Evolutionary conservation across 2,797 vertebrate species (phyloP).

Genomic region (Okamejei kenojei): DNA sequence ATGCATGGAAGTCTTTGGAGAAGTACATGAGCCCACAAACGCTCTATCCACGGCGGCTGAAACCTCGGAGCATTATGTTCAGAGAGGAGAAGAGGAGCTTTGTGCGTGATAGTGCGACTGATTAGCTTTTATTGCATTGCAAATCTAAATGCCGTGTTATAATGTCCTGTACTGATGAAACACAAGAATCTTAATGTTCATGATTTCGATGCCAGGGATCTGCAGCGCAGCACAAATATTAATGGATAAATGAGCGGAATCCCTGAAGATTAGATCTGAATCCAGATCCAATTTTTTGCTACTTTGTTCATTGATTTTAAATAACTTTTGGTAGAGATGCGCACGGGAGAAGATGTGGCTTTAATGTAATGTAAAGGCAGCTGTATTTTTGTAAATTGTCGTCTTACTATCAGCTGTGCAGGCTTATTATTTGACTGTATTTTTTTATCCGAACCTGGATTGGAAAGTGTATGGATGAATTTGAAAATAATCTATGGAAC

Average conservation of each 20-base stretch:
- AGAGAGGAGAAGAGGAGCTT: not conserved
- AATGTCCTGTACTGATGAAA: not conserved
- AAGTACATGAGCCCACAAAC: not conserved
- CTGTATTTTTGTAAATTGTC: not conserved
- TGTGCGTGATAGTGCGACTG: not conserved
- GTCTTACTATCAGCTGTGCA: not conserved
- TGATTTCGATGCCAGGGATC: not conserved
- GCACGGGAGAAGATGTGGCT: not conserved
- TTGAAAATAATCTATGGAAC: not conserved
- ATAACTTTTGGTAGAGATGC: not conserved
- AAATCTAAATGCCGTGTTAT: not conserved
- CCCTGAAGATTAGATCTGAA: not conserved
- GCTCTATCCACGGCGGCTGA: not conserved
- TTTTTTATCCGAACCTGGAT: not conserved
- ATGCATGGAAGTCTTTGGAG: not conserved
- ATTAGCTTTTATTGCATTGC: not conserved
- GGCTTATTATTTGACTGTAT: not conserved
- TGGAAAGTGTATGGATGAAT: not conserved
- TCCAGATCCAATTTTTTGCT: not conserved
- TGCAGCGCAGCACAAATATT: not conserved
- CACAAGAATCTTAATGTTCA: not conserved
- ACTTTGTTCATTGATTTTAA: not conserved
- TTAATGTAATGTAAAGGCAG: not conserved
- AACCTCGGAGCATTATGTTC: not conserved
- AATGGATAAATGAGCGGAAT: not conserved